These are phyloP conservation scores for Hyaena hyaena DNA, from an alignment of 2,113 vertebrate species.

Conservation along the genomic window DNA sequence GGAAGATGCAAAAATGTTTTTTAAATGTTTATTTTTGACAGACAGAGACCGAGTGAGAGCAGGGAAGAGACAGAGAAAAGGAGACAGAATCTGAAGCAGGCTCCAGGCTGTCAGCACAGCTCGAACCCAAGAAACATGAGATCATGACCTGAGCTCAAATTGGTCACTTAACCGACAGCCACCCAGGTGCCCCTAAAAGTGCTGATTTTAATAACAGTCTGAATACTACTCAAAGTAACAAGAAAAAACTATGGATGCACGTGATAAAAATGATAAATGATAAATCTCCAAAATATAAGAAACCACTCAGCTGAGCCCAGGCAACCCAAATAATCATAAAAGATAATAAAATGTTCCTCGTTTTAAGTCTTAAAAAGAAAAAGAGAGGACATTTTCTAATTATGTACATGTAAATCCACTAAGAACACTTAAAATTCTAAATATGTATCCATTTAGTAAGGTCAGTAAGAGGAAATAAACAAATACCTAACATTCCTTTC, in stretches of 20 bases:
- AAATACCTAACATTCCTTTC: neutral
- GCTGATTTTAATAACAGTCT: neutral
- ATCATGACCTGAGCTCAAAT: no score
- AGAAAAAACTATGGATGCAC: neutral
- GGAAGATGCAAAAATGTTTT: neutral
- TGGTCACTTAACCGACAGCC: no score
- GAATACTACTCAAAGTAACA: neutral
- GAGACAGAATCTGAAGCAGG: no score
- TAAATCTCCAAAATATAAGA: neutral
- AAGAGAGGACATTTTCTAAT: neutral
- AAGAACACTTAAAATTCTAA: neutral
- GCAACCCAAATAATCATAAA: neutral
- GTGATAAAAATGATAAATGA: neutral
- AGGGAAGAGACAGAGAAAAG: no score
- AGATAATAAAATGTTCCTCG: neutral
- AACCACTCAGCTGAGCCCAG: neutral
- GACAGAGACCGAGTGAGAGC: no score
- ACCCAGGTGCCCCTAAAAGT: neutral
- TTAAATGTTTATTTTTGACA: no score
- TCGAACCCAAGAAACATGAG: no score
- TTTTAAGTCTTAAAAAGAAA: neutral
- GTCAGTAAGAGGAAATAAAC: neutral
- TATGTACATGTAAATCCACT: neutral
- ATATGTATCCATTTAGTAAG: neutral
- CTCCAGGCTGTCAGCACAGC: no score